Percentiles rank a stretch among this genome's conserved stretches.
Evolutionary conservation across 2,113 vertebrate species (phyloP).

Genomic region (Tetrax tetrax): DNA sequence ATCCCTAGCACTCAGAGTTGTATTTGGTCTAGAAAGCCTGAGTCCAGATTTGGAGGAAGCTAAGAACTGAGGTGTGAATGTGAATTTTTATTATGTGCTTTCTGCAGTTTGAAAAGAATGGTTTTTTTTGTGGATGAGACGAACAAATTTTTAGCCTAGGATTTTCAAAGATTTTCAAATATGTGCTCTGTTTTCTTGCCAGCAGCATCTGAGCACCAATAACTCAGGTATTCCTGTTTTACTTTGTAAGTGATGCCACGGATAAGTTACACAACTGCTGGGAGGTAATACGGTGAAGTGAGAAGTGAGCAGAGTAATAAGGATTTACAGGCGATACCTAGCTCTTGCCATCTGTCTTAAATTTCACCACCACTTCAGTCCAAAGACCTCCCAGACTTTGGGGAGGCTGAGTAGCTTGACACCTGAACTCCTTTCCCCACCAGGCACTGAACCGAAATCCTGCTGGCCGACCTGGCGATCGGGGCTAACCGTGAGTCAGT

Average conservation of each 20-base stretch:
- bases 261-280: neutral
- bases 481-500: neutral
- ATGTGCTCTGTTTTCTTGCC: neutral
- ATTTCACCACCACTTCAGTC: neutral
- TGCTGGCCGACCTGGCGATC: accelerated
- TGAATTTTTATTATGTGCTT: neutral
- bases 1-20: neutral
- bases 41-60: neutral
- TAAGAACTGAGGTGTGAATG: neutral
- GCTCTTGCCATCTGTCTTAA: neutral
- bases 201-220: neutral
- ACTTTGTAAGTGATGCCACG: neutral
- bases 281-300: neutral
- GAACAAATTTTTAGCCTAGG: neutral
- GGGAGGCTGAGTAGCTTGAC: neutral
- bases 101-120: neutral
- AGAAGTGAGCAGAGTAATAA: neutral
- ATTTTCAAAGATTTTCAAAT: neutral
- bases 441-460: neutral
- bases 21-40: neutral
- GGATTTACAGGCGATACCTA: neutral
- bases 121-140: neutral
- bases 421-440: neutral
- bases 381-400: neutral
- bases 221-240: neutral